Evolutionary conservation across 2,888 invertebrate species (phyloP).

Genomic region (Noctua fimbriata): DNA sequence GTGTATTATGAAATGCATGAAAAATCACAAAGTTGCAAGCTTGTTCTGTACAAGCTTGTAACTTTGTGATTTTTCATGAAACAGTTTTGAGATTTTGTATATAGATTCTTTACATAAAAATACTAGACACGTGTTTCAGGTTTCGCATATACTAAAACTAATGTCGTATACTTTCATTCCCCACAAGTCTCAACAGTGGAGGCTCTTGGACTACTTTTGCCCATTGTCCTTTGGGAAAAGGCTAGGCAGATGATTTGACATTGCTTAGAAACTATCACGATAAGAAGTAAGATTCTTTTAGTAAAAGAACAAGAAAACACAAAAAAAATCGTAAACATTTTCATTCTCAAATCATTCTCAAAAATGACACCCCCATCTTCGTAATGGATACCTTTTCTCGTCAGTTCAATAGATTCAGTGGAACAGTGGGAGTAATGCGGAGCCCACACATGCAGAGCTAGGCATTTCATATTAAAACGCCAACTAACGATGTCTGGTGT

Average conservation of each 20-base stretch:
- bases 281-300: neutral
- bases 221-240: too few relatives aligned
- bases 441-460: constrained; percentile 8
- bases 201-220: too few relatives aligned
- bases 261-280: neutral
- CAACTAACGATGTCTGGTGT: neutral
- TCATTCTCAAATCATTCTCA: constrained; percentile 1
- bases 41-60: too few relatives aligned
- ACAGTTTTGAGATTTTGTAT: too few relatives aligned
- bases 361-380: constrained; percentile 37
- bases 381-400: constrained; percentile 39
- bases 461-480: constrained; percentile 59
- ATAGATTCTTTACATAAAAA: too few relatives aligned
- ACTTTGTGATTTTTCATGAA: too few relatives aligned
- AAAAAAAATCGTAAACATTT: neutral
- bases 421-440: constrained; percentile 17
- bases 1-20: too few relatives aligned
- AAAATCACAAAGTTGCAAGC: too few relatives aligned
- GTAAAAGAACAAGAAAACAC: neutral
- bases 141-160: too few relatives aligned
- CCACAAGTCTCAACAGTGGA: too few relatives aligned
- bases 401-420: constrained; percentile 47
- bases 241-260: neutral
- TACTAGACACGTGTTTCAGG: too few relatives aligned
- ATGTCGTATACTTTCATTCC: too few relatives aligned